phyloP scores from a whole-genome alignment of 2,888 invertebrate genomes.

The Calliphora vomitoria region DNA sequence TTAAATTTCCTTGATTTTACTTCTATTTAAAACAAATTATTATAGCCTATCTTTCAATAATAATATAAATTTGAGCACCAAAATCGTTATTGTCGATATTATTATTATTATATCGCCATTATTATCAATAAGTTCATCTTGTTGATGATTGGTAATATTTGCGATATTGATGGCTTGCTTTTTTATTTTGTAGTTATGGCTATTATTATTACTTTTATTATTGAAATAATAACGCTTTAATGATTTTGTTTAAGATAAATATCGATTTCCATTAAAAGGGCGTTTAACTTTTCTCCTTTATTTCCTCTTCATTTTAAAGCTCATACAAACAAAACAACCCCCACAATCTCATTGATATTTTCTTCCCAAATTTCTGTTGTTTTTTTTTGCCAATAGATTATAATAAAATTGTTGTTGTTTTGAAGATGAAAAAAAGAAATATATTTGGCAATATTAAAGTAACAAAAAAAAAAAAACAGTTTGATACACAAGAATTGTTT shows the following conservation, averaged over 20 bases:
- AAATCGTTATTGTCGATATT: too few species aligned
- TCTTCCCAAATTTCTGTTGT: not conserved
- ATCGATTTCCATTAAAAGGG: slow-evolving; percentile 43
- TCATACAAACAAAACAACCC: slow-evolving; percentile 23
- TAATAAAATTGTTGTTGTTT: not conserved
- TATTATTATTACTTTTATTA: slow-evolving; percentile 19
- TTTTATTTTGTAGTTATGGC: not conserved
- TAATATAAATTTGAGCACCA: too few species aligned
- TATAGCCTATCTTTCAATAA: too few species aligned
- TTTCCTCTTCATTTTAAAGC: not conserved
- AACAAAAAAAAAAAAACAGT: not conserved
- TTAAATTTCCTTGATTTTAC: too few species aligned
- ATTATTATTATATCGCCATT: not conserved
- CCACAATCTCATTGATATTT: not conserved
- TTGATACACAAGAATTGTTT: too few species aligned
- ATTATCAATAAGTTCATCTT: not conserved
- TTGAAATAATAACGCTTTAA: slow-evolving; percentile 65
- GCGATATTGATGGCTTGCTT: not conserved
- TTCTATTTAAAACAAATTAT: too few species aligned
- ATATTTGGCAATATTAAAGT: slow-evolving; percentile 52
- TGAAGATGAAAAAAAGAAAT: not conserved
- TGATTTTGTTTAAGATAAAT: slow-evolving; percentile 41
- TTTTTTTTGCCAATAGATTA: slow-evolving; percentile 22
- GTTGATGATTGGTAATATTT: slow-evolving; percentile 20
- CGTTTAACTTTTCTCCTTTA: slow-evolving; percentile 22